Evolutionary conservation across 2,113 vertebrate genomes (phyloP).

Genomic region (mouse (Mus musculus)): DNA sequence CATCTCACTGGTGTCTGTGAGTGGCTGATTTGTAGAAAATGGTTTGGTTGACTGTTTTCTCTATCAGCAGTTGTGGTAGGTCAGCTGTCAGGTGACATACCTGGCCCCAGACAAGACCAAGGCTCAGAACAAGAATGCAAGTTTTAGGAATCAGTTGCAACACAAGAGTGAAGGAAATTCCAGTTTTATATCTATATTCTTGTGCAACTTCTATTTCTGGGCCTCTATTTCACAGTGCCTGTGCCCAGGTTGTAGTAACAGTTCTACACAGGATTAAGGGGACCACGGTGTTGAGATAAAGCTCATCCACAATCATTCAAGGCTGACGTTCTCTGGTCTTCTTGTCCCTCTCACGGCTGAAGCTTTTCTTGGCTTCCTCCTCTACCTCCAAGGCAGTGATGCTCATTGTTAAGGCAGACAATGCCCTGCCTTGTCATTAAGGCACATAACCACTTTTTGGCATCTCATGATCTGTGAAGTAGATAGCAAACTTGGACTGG

Average conservation of each 20-base stretch:
- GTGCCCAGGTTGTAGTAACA: too few relatives aligned
- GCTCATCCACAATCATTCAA: background rate
- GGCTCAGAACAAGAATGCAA: background rate
- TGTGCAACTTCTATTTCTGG: background rate
- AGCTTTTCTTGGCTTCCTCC: background rate
- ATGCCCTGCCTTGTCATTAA: background rate
- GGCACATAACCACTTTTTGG: background rate
- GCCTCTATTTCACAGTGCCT: background rate
- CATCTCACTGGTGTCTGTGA: background rate
- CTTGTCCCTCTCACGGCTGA: background rate
- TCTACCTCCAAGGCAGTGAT: background rate
- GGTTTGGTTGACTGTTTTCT: background rate
- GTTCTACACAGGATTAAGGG: background rate
- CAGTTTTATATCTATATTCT: background rate
- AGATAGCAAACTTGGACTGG: background rate
- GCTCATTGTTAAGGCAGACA: background rate
- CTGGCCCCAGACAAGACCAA: background rate
- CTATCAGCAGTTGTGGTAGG: background rate
- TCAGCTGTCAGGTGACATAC: background rate
- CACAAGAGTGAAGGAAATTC: background rate
- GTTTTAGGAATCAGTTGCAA: background rate
- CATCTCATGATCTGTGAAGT: background rate
- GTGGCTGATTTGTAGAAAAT: background rate
- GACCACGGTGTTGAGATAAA: background rate
- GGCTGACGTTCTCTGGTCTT: background rate